Conservation (phyloP, 92 coral and sea anemone genomes). For the Palythoa grandiflora region DNA sequence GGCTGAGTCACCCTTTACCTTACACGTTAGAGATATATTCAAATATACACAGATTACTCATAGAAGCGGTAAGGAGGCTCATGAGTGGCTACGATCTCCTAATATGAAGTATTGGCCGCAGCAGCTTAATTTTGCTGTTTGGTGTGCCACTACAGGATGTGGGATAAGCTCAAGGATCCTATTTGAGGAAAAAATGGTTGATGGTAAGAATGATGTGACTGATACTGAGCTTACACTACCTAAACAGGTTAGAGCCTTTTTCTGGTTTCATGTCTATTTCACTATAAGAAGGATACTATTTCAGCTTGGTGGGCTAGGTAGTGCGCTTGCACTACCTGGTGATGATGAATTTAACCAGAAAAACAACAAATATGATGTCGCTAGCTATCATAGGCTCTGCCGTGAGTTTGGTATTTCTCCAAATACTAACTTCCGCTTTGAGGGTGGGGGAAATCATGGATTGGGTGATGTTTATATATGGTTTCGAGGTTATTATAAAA, state of each 20-base stretch:
- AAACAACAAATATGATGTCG: background rate
- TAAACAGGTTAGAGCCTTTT: background rate
- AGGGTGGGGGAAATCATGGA: background rate
- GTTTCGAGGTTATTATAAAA: background rate
- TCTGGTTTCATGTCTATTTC: constrained; percentile 9
- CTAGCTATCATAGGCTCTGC: background rate
- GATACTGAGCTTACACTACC: background rate
- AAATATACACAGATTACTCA: background rate
- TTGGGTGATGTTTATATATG: background rate
- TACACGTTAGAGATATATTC: too few species aligned
- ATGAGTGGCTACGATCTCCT: background rate
- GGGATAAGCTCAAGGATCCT: background rate
- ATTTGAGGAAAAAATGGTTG: background rate
- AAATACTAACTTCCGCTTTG: background rate
- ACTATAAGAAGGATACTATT: background rate
- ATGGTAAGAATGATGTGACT: background rate
- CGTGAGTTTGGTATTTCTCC: background rate
- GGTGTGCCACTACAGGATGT: constrained; percentile 13
- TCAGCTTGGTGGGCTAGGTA: background rate
- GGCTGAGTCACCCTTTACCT: too few species aligned
- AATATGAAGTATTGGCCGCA: background rate
- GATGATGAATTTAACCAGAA: background rate
- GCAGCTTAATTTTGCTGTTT: constrained; percentile 5
- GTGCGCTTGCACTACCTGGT: background rate
- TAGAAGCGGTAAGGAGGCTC: background rate